Conservation (phyloP, 2,888 invertebrate genomes). For the Agrochola circellaris region DNA sequence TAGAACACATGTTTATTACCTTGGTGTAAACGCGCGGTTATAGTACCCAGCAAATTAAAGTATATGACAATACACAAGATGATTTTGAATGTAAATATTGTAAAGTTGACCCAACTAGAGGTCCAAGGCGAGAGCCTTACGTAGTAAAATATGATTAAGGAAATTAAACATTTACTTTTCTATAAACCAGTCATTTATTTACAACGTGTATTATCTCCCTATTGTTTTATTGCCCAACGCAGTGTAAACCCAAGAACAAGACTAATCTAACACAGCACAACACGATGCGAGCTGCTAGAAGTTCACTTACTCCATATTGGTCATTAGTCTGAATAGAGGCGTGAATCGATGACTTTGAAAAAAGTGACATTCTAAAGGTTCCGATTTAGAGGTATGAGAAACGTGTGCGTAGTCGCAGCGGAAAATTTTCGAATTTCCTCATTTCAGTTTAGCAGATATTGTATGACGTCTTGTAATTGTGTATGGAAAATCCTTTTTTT, state of each 20-base stretch:
- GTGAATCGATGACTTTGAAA: background rate
- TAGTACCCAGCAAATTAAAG: background rate
- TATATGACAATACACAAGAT: background rate
- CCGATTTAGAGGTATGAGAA: no score
- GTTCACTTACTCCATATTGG: background rate
- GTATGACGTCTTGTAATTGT: no score
- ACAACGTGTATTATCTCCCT: background rate
- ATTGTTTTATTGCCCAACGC: background rate
- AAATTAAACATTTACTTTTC: constrained; percentile 62
- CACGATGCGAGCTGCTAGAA: background rate
- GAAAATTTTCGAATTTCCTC: no score
- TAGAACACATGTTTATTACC: background rate
- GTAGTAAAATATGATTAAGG: constrained; percentile 41
- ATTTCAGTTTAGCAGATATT: no score
- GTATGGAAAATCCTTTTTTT: no score
- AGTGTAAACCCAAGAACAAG: background rate
- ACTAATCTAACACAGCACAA: background rate
- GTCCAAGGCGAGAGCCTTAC: constrained; percentile 26
- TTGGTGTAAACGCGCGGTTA: background rate
- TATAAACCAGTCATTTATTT: constrained; percentile 51
- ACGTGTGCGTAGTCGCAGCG: no score
- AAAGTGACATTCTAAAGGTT: background rate
- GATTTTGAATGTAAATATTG: constrained; percentile 57
- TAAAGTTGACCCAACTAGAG: constrained; percentile 26
- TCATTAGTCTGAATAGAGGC: background rate